Evolutionary conservation across 1,140 invertebrate genomes (phyloP).

Genomic region (Lerema accius): DNA sequence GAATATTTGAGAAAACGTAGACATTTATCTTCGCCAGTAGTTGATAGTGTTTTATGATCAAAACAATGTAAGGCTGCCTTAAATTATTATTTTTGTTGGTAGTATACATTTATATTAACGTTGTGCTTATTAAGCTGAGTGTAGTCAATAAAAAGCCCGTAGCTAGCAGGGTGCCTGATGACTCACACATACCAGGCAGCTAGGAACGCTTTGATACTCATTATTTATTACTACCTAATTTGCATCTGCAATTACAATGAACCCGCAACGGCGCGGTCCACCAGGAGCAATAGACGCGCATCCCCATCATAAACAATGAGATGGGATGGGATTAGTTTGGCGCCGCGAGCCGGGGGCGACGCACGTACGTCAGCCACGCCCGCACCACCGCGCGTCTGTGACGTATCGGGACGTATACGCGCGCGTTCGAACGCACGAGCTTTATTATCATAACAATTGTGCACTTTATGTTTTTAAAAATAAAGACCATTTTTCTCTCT

Average conservation of each 20-base stretch:
- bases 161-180: no score
- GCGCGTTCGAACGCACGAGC: constrained; percentile 8
- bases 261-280: constrained; percentile 15
- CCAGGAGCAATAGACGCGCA: constrained; percentile 16
- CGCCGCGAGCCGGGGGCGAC: constrained; percentile 26
- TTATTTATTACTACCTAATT: constrained; percentile 11
- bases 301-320: constrained; percentile 27
- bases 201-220: background rate
- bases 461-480: constrained; percentile 1
- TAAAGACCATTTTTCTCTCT: background rate
- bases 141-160: no score
- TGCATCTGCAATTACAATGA: constrained; percentile 20
- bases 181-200: no score
- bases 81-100: no score
- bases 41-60: no score
- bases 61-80: no score
- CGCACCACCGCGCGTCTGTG: background rate
- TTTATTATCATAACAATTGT: background rate
- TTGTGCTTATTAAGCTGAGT: no score
- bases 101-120: no score
- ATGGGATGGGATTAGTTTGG: constrained; percentile 24
- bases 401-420: constrained; percentile 15
- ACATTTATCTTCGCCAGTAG: no score
- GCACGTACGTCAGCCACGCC: constrained; percentile 1
- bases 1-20: no score